A percentile compares a stretch with the other conserved stretches of the same genome.
These are phyloP conservation scores for Apostichopus japonicus DNA, from an alignment of 35 echinoderm and acorn worm genomes.

Conservation along the genomic window DNA sequence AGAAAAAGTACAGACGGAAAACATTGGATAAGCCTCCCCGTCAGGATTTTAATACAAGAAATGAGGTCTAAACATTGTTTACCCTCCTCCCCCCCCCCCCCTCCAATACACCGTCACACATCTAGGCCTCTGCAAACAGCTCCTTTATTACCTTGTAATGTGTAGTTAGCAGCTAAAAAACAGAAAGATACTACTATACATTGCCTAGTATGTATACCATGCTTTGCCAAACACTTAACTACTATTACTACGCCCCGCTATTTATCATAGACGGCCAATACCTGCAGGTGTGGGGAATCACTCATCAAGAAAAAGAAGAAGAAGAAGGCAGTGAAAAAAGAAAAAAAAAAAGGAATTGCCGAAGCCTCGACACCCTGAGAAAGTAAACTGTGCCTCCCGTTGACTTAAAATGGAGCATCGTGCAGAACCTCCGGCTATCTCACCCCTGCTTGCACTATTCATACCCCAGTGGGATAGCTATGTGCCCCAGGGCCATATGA, in stretches of 20 bases:
- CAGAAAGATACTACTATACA: background rate
- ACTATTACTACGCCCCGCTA: too few relatives aligned
- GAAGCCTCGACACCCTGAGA: constrained; percentile 17
- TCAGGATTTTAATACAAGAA: background rate
- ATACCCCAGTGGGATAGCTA: constrained; percentile 59
- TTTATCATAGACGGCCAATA: background rate
- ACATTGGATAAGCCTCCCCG: background rate
- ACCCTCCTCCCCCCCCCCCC: too few relatives aligned
- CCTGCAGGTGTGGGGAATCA: background rate
- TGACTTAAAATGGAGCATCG: constrained; percentile 21
- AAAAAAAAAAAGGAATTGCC: constrained; percentile 6
- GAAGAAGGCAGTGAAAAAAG: too few relatives aligned
- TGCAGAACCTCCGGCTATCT: constrained; percentile 18
- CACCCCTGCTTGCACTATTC: constrained; percentile 57
- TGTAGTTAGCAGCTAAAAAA: background rate
- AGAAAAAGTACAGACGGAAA: background rate
- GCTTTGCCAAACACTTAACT: background rate
- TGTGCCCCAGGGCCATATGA: constrained; percentile 64
- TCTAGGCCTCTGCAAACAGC: constrained; percentile 30
- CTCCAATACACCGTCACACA: background rate
- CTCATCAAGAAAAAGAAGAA: background rate
- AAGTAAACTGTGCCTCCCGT: constrained; percentile 38
- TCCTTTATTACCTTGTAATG: constrained; percentile 32
- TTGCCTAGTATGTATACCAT: background rate
- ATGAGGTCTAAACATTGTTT: background rate